A percentile compares a stretch with the other conserved stretches of the same genome.
phyloP scores from a whole-genome alignment of 2,888 invertebrate species.

The Mesoligia furuncula region DNA sequence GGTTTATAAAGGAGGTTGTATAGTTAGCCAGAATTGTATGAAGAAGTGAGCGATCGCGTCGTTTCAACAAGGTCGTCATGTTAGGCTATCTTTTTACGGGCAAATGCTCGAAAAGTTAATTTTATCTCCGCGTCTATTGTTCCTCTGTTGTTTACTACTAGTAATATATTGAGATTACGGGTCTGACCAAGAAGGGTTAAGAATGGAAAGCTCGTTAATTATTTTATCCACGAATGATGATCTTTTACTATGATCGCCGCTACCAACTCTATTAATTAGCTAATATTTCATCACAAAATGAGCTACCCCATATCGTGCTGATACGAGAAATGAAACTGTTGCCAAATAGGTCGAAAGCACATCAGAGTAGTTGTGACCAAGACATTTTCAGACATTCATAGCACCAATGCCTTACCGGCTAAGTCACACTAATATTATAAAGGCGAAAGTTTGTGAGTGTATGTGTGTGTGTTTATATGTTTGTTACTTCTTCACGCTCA shows the following conservation, averaged over 20 bases:
- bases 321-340: not conserved
- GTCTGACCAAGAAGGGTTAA: not conserved
- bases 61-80: not conserved
- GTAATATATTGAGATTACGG: slow-evolving; percentile 60
- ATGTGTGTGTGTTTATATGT: too few relatives aligned
- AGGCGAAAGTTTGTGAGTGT: too few relatives aligned
- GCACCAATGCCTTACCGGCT: not conserved
- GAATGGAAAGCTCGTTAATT: slow-evolving; percentile 32
- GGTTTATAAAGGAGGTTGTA: not conserved
- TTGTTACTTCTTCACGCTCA: too few relatives aligned
- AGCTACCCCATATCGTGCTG: not conserved
- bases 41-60: not conserved
- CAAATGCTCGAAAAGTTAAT: slow-evolving; percentile 60
- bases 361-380: not conserved
- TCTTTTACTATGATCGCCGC: not conserved
- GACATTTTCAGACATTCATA: not conserved
- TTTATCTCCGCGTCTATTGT: slow-evolving; percentile 59
- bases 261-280: not conserved
- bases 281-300: not conserved
- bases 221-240: not conserved
- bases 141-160: slow-evolving; percentile 59
- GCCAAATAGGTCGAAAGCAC: not conserved
- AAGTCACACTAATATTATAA: too few relatives aligned
- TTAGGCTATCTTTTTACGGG: slow-evolving; percentile 51
- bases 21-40: slow-evolving; percentile 12